These are phyloP conservation scores for Aplidium turbinatum DNA, from an alignment of 23 tunicate species.

Conservation along the genomic window DNA sequence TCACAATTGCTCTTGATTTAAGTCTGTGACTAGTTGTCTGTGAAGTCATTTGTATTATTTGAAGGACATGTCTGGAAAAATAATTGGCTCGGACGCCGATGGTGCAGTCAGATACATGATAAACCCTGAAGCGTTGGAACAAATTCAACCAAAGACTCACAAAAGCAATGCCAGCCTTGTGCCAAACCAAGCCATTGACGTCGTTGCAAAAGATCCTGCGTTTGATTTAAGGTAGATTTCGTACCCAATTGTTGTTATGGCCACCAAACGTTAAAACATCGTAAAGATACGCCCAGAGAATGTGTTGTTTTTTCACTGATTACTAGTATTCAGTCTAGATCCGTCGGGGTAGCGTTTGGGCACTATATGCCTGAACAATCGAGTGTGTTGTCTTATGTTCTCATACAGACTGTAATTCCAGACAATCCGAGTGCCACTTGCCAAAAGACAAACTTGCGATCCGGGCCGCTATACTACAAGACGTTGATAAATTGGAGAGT, in stretches of 20 bases:
- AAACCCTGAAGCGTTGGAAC: constrained; percentile 69
- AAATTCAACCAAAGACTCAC: constrained; percentile 47
- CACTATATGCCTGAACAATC: no score
- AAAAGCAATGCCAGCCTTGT: constrained; percentile 74
- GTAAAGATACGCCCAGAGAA: no score
- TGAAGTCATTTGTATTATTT: no score
- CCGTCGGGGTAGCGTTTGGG: no score
- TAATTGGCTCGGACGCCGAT: constrained; percentile 28
- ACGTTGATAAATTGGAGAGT: constrained; percentile 55
- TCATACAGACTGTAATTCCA: no score
- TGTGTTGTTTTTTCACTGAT: no score
- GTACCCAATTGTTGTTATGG: no score
- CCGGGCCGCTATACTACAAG: constrained; percentile 70
- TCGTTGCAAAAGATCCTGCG: constrained; percentile 71
- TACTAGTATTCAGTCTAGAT: no score
- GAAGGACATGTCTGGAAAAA: constrained; percentile 20
- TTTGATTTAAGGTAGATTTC: constrained; percentile 72
- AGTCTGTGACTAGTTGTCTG: no score
- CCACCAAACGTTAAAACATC: no score
- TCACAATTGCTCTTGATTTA: no score
- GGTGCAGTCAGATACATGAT: constrained; percentile 81
- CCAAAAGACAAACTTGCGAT: constrained; percentile 74
- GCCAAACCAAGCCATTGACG: constrained; percentile 82
- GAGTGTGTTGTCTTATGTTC: no score
- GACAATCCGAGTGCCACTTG: constrained; percentile 55